Percentiles rank a stretch among this genome's conserved stretches.
These are phyloP conservation scores for Speoplatyrhinus poulsoni DNA, from an alignment of 2,113 vertebrate genomes.

Conservation along the genomic window DNA sequence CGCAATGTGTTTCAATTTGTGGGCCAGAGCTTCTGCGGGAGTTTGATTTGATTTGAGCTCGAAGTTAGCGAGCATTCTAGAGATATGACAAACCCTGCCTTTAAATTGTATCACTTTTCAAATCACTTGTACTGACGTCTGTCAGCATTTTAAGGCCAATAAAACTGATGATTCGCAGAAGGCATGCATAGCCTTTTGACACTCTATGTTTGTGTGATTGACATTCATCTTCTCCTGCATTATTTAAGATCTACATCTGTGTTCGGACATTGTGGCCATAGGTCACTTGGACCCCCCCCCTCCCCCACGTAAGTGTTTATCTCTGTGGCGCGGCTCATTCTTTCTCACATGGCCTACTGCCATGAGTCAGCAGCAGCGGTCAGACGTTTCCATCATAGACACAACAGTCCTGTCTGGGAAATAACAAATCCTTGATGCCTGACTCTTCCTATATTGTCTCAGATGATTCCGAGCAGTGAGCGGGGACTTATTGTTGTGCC, in stretches of 20 bases:
- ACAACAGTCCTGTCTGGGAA: slow-evolving; percentile 74
- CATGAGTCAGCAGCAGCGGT: slow-evolving; percentile 59
- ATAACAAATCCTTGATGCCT: slow-evolving; percentile 71
- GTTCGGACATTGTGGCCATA: background rate
- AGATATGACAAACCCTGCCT: too few relatives aligned
- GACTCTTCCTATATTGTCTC: slow-evolving; percentile 77
- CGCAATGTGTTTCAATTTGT: too few relatives aligned
- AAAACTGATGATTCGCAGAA: background rate
- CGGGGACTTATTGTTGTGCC: slow-evolving; percentile 71
- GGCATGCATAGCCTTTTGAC: slow-evolving; percentile 1
- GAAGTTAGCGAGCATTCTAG: too few relatives aligned
- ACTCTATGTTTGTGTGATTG: background rate
- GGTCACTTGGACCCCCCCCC: slow-evolving; percentile 1
- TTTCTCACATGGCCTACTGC: slow-evolving; percentile 66
- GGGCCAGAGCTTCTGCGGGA: too few relatives aligned
- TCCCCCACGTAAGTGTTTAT: slow-evolving; percentile 52
- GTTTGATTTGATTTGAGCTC: too few relatives aligned
- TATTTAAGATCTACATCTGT: background rate
- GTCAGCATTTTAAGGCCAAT: too few relatives aligned
- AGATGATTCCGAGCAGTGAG: slow-evolving; percentile 69
- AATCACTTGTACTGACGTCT: too few relatives aligned
- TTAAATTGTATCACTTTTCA: background rate
- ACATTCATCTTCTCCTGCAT: background rate
- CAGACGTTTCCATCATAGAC: slow-evolving; percentile 77
- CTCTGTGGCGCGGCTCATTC: slow-evolving; percentile 50